These are phyloP conservation scores for Pseudomugil tenellus DNA, from an alignment of 2,797 vertebrate species.

Conservation along the genomic window DNA sequence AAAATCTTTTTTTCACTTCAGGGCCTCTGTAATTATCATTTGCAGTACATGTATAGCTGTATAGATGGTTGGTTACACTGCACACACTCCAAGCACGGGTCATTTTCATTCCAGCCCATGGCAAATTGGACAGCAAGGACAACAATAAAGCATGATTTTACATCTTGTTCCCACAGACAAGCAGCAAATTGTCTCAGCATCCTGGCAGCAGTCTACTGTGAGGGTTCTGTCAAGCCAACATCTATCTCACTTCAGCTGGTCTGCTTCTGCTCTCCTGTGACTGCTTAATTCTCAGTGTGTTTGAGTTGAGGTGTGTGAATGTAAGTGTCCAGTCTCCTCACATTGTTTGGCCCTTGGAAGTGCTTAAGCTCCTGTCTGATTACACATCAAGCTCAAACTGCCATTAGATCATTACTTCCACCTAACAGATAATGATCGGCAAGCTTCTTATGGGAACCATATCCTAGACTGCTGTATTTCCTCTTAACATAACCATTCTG, in stretches of 20 bases:
- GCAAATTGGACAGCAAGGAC: conserved; percentile 56
- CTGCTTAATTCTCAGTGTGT: conserved; percentile 19
- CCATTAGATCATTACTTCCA: not conserved
- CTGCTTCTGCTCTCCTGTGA: conserved; percentile 33
- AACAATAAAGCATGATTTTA: conserved; percentile 63
- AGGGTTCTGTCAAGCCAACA: conserved; percentile 54
- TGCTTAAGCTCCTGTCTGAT: conserved; percentile 31
- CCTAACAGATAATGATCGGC: not conserved
- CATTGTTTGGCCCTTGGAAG: conserved; percentile 27
- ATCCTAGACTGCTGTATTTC: conserved; percentile 12
- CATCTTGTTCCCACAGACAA: conserved; percentile 69
- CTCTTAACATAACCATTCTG: not conserved
- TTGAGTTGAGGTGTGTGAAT: conserved; percentile 24
- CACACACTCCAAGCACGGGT: conserved; percentile 31
- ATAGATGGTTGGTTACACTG: conserved; percentile 14
- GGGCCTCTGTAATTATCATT: conserved; percentile 3
- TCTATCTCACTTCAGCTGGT: conserved; percentile 67
- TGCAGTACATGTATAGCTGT: conserved; percentile 1
- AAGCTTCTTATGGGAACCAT: conserved; percentile 6
- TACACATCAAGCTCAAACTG: conserved; percentile 13
- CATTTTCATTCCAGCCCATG: conserved; percentile 42
- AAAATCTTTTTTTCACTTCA: not conserved
- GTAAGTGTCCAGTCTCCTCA: conserved; percentile 48
- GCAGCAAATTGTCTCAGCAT: conserved; percentile 64
- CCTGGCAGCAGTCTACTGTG: conserved; percentile 49